Evolutionary conservation across 2,888 invertebrate genomes (phyloP).

Genomic region (Sinelater perroti): DNA sequence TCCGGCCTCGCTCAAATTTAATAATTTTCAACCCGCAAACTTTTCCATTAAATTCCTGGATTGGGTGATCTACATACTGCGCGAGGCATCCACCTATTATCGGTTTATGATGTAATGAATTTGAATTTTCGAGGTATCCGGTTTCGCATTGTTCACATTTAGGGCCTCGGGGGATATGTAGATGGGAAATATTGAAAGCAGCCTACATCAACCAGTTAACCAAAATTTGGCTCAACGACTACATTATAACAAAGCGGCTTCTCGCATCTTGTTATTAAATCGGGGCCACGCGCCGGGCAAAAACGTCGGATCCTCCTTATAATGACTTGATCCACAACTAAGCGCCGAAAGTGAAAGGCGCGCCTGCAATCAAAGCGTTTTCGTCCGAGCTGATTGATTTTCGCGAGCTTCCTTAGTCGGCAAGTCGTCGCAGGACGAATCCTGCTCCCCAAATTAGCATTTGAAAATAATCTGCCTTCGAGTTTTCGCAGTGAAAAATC

Average conservation of each 20-base stretch:
- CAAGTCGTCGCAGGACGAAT: no score
- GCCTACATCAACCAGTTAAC: conserved; percentile 17
- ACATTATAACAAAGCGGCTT: background rate
- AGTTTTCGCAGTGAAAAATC: conserved; percentile 2
- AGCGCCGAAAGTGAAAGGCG: no score
- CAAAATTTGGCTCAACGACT: conserved; percentile 12
- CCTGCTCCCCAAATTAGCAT: background rate
- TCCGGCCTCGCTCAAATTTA: background rate
- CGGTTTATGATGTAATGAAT: conserved; percentile 19
- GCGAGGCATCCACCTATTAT: conserved; percentile 13
- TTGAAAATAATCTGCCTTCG: background rate
- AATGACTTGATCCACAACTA: no score
- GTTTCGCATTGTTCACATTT: conserved; percentile 27
- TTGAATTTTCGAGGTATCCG: conserved; percentile 22
- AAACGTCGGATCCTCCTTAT: no score
- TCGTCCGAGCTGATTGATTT: no score
- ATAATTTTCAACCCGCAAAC: conserved; percentile 12
- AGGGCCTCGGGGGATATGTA: conserved; percentile 19
- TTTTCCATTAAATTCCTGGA: conserved; percentile 17
- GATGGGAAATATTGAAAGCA: conserved; percentile 21
- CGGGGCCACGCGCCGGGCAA: background rate
- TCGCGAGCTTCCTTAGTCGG: no score
- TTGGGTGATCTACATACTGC: conserved; percentile 15
- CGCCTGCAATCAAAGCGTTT: no score
- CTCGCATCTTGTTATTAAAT: conserved; percentile 2